Conservation (phyloP, 2,113 vertebrate genomes). For the Lanius ludovicianus region DNA sequence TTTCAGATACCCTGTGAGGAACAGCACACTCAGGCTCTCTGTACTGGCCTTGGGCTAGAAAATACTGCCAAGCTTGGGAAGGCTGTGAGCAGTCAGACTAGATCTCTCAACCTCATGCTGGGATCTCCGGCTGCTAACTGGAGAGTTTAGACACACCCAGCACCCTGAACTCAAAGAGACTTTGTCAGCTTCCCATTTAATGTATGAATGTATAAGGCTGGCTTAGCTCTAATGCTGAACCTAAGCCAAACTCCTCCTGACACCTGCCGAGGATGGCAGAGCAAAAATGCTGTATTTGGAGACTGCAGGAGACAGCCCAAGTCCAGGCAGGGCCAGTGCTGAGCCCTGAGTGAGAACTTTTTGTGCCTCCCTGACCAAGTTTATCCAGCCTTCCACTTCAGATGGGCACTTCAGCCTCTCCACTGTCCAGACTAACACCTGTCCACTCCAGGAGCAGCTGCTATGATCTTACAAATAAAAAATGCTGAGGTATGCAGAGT, state of each 20-base stretch:
- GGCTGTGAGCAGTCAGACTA: not conserved
- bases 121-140: not conserved
- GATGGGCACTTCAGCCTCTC: not conserved
- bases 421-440: not conserved
- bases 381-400: rapidly evolving
- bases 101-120: not conserved
- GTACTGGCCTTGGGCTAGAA: not conserved
- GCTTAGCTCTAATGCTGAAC: not conserved
- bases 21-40: not conserved
- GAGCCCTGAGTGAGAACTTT: not conserved
- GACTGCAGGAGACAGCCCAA: not conserved
- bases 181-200: not conserved
- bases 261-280: not conserved
- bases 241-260: not conserved
- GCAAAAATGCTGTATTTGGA: not conserved
- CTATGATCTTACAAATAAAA: not conserved
- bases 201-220: not conserved
- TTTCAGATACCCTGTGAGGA: not conserved
- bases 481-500: not conserved
- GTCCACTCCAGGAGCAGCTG: not conserved
- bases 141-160: not conserved
- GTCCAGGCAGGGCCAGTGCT: not conserved
- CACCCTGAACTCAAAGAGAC: not conserved
- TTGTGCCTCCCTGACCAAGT: not conserved
- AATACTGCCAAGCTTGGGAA: not conserved